These are phyloP conservation scores for Oryctolagus cuniculus DNA, from an alignment of 2,113 vertebrate species.

Conservation along the genomic window mOryCun1.1 NC_091443.1:45970001-45970500, in stretches of 20 bases:
- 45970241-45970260: slow-evolving; percentile 55
- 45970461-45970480: slow-evolving; percentile 21
- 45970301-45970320: background rate
- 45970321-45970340: slow-evolving; percentile 34
- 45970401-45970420: slow-evolving; percentile 43
- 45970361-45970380: slow-evolving; percentile 12
- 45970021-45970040: slow-evolving; percentile 75
- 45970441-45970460: slow-evolving; percentile 28
- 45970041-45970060: slow-evolving; percentile 58
- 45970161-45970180: slow-evolving; percentile 64
- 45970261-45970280: slow-evolving; percentile 42
- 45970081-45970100: slow-evolving; percentile 65
- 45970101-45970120: slow-evolving; percentile 65
- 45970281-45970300: slow-evolving; percentile 62
- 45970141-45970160: slow-evolving; percentile 61
- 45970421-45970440: background rate
- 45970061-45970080: slow-evolving; percentile 63
- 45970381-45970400: slow-evolving; percentile 44
- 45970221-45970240: background rate
- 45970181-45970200: slow-evolving; percentile 71
- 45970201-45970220: background rate
- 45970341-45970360: slow-evolving; percentile 54
- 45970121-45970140: slow-evolving; percentile 43
- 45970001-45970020: slow-evolving; percentile 74
- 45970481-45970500: slow-evolving; percentile 49